Evolutionary conservation across 2,113 vertebrate genomes (phyloP).

Genomic region (Propithecus coquereli): DNA sequence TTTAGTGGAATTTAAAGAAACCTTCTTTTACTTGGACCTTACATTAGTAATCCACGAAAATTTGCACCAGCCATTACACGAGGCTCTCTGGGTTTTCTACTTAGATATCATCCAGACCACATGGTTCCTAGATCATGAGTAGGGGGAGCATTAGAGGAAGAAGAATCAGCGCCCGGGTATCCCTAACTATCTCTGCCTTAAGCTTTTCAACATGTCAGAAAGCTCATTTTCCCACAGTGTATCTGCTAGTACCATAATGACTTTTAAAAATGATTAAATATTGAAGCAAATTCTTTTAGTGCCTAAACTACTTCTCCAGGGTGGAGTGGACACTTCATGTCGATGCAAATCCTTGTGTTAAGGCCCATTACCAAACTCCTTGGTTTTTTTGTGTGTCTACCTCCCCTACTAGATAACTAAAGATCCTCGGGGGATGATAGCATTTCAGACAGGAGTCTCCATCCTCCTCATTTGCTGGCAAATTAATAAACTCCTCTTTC

Average conservation of each 20-base stretch:
- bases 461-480: no score
- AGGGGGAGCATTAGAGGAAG: no score
- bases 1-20: background rate
- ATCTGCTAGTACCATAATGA: no score
- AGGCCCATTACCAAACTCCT: background rate
- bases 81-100: background rate
- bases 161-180: background rate
- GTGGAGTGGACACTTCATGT: no score
- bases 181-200: background rate
- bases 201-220: background rate
- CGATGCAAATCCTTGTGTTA: no score
- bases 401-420: background rate
- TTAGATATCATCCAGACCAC: background rate
- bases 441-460: no score
- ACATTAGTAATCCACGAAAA: background rate
- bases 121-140: background rate
- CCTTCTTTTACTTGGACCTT: background rate
- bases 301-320: background rate
- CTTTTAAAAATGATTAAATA: background rate
- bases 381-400: no score
- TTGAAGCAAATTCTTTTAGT: background rate
- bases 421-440: background rate
- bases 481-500: no score
- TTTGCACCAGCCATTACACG: rapidly evolving
- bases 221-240: no score